Percentiles rank a stretch among this genome's conserved stretches.
Conservation (phyloP, 2,113 vertebrate genomes). For the Danio rerio region GRCz12tu NC_133183.1:31018501-31019000, state of each 20-base stretch:
- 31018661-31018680: too few relatives aligned
- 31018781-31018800: constrained; percentile 41
- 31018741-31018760: constrained; percentile 32
- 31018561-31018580: too few relatives aligned
- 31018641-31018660: too few relatives aligned
- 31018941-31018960: constrained; percentile 8
- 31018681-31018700: too few relatives aligned
- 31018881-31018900: constrained; percentile 46
- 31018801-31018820: constrained; percentile 37
- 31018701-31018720: not conserved
- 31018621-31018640: too few relatives aligned
- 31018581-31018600: too few relatives aligned
- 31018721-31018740: not conserved
- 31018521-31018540: too few relatives aligned
- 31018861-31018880: constrained; percentile 51
- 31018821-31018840: constrained; percentile 29
- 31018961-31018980: constrained; percentile 60
- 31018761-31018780: constrained; percentile 50
- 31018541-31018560: too few relatives aligned
- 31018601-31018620: too few relatives aligned
- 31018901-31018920: constrained; percentile 34
- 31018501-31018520: too few relatives aligned
- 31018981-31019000: constrained; percentile 35
- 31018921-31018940: constrained; percentile 39
- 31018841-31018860: constrained; percentile 41